Evolutionary conservation across 2,888 invertebrate species (phyloP).

Genomic region (Allacma fusca): DNA sequence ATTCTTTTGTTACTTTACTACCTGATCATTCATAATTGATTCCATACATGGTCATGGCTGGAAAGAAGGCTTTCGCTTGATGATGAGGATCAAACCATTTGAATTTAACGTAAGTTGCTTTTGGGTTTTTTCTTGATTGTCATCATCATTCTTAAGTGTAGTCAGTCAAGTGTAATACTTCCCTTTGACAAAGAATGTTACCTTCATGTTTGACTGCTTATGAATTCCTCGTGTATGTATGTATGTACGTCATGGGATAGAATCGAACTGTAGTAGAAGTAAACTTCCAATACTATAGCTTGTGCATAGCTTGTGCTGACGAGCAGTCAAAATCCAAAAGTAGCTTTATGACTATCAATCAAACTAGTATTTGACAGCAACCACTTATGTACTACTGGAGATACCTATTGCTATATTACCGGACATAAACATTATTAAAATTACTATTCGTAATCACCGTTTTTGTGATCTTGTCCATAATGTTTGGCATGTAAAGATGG

Average conservation of each 20-base stretch:
- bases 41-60: constrained; percentile 31
- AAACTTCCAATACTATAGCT: not conserved
- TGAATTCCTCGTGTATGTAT: constrained; percentile 5
- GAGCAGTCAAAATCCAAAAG: not conserved
- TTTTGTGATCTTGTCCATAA: too few species aligned
- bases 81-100: not conserved
- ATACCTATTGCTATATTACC: not conserved
- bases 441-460: too few species aligned
- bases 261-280: not conserved
- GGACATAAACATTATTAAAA: too few species aligned
- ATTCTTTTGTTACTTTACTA: not conserved
- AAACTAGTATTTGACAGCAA: constrained; percentile 27
- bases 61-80: not conserved
- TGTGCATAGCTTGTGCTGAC: too few species aligned
- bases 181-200: constrained; percentile 21
- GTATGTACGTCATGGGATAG: not conserved
- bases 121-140: constrained; percentile 25
- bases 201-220: constrained; percentile 35
- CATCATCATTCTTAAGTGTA: constrained; percentile 21
- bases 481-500: too few species aligned
- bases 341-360: constrained; percentile 31
- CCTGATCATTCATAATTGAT: constrained; percentile 20
- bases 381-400: not conserved
- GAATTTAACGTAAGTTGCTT: not conserved
- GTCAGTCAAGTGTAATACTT: constrained; percentile 22